These are phyloP conservation scores for Prolemur simus DNA, from an alignment of 2,113 vertebrate genomes.

Conservation along the genomic window DNA sequence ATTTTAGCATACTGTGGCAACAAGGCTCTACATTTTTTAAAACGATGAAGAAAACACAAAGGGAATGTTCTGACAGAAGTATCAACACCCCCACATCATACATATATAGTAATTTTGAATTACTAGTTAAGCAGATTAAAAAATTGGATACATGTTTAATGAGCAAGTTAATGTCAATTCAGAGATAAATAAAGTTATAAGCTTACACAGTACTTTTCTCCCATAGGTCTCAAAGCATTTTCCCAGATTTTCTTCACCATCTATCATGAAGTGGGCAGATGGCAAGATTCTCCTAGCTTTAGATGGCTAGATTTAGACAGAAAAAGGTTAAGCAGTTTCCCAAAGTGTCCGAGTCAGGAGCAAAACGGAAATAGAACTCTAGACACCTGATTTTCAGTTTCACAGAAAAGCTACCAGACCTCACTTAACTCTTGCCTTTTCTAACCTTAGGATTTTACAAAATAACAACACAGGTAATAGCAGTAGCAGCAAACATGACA, in stretches of 20 bases:
- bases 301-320: neutral
- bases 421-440: conserved; percentile 21
- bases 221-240: conserved; percentile 52
- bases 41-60: conserved; percentile 46
- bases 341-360: conserved; percentile 31
- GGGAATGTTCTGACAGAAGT: conserved; percentile 49
- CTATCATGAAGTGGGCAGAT: conserved; percentile 41
- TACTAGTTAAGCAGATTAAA: conserved; percentile 41
- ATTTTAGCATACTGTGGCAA: conserved; percentile 6
- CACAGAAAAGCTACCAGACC: neutral
- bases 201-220: conserved; percentile 30
- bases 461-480: neutral
- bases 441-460: conserved; percentile 15
- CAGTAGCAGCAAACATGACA: neutral
- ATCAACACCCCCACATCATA: conserved; percentile 6
- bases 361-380: conserved; percentile 50
- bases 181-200: conserved; percentile 39
- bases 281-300: conserved; percentile 34
- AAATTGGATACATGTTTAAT: conserved; percentile 44
- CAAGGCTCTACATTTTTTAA: conserved; percentile 5
- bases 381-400: neutral
- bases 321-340: conserved; percentile 44
- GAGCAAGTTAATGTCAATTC: conserved; percentile 44
- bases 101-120: conserved; percentile 35
- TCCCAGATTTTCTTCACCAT: conserved; percentile 3